A percentile compares a stretch with the other conserved stretches of the same genome.
phyloP scores from a whole-genome alignment of 1,140 invertebrate species.

The Hermetia illucens region DNA sequence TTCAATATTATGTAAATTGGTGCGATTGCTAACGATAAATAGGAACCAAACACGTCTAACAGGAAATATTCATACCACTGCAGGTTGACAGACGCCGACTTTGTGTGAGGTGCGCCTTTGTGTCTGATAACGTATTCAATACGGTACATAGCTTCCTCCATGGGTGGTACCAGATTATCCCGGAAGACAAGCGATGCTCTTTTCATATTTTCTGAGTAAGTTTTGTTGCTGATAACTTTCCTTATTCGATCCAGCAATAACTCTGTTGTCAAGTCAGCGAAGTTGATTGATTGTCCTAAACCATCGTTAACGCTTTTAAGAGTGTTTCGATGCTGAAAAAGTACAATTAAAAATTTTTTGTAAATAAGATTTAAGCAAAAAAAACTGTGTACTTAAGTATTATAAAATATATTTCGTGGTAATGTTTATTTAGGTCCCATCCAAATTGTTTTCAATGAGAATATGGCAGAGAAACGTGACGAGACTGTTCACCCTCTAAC shows the following conservation, averaged over 20 bases:
- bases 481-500: too few relatives aligned
- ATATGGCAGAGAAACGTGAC: too few relatives aligned
- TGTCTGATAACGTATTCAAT: conserved; percentile 41
- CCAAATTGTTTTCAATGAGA: too few relatives aligned
- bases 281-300: conserved; percentile 20
- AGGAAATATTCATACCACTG: conserved; percentile 34
- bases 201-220: conserved; percentile 23
- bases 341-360: not conserved
- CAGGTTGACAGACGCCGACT: conserved; percentile 29
- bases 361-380: not conserved
- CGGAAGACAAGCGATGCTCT: conserved; percentile 28
- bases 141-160: conserved; percentile 41
- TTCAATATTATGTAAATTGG: too few relatives aligned
- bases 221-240: conserved; percentile 19
- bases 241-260: conserved; percentile 19
- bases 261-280: conserved; percentile 18
- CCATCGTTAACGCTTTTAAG: conserved; percentile 24
- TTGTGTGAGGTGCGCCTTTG: conserved; percentile 31
- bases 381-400: too few relatives aligned
- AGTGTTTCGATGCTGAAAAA: conserved; percentile 20
- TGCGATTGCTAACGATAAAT: too few relatives aligned
- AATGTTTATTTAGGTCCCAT: too few relatives aligned
- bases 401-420: too few relatives aligned
- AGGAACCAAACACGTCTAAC: conserved; percentile 28
- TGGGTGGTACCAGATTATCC: conserved; percentile 34